Conservation (phyloP, 2,113 vertebrate genomes). For the Salvelinus namaycush region DNA sequence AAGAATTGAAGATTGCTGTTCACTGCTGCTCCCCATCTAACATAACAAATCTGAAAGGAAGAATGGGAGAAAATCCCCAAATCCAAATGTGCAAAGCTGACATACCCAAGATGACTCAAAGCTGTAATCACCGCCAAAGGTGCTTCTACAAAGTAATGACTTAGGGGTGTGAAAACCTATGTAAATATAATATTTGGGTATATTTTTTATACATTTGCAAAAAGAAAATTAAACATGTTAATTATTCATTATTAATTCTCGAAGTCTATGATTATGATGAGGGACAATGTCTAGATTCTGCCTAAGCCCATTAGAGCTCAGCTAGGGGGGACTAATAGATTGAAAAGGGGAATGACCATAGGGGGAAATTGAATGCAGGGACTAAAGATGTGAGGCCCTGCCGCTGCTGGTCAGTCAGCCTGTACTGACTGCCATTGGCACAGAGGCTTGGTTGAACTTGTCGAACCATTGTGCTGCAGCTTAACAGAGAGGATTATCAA, state of each 20-base stretch:
- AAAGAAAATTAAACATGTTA: no score
- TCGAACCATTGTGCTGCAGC: constrained; percentile 45
- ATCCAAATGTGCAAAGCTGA: no score
- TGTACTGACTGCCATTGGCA: background rate
- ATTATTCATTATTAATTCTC: background rate
- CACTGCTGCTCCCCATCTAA: no score
- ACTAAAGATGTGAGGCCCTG: constrained; percentile 5
- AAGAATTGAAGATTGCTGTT: no score
- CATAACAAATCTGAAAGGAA: no score
- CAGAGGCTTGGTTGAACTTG: background rate
- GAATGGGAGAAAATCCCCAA: no score
- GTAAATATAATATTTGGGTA: no score
- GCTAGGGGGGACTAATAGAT: constrained; percentile 10
- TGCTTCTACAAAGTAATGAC: no score
- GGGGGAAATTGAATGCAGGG: background rate
- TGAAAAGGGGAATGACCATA: background rate
- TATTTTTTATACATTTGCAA: no score
- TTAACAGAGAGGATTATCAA: constrained; percentile 66
- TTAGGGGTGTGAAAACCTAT: no score
- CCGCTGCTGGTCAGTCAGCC: background rate
- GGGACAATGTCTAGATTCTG: constrained; percentile 29
- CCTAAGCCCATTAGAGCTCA: constrained; percentile 27
- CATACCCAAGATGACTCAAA: no score
- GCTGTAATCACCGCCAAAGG: no score
- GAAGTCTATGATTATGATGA: constrained; percentile 25